These are phyloP conservation scores for Thalpophila matura DNA, from an alignment of 2,888 invertebrate genomes.

Conservation along the genomic window DNA sequence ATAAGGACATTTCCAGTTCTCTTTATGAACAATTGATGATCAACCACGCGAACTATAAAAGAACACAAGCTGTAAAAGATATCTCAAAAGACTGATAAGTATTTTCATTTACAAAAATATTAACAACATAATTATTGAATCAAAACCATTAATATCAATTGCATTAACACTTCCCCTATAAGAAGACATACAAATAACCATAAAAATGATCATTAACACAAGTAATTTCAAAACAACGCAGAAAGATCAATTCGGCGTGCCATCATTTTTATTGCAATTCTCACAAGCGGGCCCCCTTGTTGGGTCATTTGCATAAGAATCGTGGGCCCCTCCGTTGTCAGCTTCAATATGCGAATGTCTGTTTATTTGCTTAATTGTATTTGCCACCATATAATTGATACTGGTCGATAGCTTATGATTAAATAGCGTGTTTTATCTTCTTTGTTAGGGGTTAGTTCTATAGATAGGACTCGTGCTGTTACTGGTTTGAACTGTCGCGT, in stretches of 20 bases:
- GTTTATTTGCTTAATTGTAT: slow-evolving; percentile 86
- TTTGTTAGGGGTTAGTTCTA: slow-evolving; percentile 33
- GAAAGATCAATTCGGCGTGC: slow-evolving; percentile 59
- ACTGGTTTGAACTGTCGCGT: slow-evolving; percentile 21
- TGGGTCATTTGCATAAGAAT: slow-evolving; percentile 83
- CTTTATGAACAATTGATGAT: too few species aligned
- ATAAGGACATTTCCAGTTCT: too few species aligned
- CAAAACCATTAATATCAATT: slow-evolving; percentile 26
- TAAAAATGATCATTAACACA: slow-evolving; percentile 53
- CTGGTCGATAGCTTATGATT: slow-evolving; percentile 58
- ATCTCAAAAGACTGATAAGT: too few species aligned
- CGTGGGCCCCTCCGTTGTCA: slow-evolving; percentile 74
- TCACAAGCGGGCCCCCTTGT: slow-evolving; percentile 72
- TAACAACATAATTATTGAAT: background rate
- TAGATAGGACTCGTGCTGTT: slow-evolving; percentile 13
- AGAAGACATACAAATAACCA: slow-evolving; percentile 33
- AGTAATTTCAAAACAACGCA: slow-evolving; percentile 56
- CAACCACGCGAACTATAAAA: too few species aligned
- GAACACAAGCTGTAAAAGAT: too few species aligned
- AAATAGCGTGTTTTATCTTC: slow-evolving; percentile 44
- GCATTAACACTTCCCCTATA: slow-evolving; percentile 20
- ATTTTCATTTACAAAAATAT: background rate
- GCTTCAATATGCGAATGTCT: slow-evolving; percentile 77
- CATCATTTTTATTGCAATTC: slow-evolving; percentile 75
- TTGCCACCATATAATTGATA: slow-evolving; percentile 73